phyloP scores from a whole-genome alignment of 2,113 vertebrate species.

The Oreochromis spilurus region DNA sequence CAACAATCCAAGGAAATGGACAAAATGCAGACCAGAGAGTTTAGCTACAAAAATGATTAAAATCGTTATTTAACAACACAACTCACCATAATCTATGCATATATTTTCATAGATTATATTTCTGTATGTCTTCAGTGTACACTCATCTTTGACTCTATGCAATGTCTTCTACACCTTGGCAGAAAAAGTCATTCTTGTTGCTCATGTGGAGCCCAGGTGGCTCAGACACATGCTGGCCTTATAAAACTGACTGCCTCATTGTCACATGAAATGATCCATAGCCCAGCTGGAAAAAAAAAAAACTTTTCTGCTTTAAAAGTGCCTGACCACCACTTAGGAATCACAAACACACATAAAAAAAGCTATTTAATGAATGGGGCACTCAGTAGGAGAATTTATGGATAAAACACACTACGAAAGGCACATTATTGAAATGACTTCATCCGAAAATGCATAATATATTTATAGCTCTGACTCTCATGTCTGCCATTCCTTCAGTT shows the following conservation, averaged over 20 bases:
- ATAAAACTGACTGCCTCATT: neutral
- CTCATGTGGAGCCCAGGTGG: neutral
- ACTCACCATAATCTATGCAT: neutral
- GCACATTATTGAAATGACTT: neutral
- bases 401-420: neutral
- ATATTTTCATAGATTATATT: accelerated
- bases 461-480: neutral
- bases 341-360: neutral
- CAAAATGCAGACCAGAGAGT: neutral
- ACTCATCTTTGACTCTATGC: neutral
- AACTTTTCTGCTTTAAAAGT: neutral
- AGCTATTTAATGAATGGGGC: neutral
- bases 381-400: neutral
- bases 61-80: neutral
- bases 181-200: neutral
- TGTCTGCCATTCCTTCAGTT: neutral
- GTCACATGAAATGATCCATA: neutral
- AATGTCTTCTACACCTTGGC: neutral
- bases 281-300: neutral
- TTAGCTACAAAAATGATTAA: neutral
- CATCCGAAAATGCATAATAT: neutral
- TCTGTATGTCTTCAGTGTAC: neutral
- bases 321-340: neutral
- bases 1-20: neutral
- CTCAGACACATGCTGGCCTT: neutral